Base-by-base conservation (phyloP, 2,888 invertebrate genomes). In the Ophonus ardosiacus region DNA sequence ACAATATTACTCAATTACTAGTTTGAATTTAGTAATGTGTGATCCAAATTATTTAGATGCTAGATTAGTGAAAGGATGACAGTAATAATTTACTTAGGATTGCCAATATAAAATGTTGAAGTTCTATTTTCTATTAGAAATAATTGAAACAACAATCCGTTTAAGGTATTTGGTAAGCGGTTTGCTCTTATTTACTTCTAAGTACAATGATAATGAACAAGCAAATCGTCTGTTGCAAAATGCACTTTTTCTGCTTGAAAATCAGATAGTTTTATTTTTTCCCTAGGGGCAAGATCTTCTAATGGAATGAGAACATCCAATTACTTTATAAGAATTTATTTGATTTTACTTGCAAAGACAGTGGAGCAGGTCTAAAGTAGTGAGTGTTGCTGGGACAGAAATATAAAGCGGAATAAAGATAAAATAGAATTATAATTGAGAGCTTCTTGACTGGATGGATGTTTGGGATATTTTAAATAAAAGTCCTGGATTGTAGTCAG, bases 21-120 rank as follows among this genome's bases (percentile, higher is more conserved):
- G 68, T 68, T 68, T 38, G 31, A 24, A 38, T 68, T 68, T 68
- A 68, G 68, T 68, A 68, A 68, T 38, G 68, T 68, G 68, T 68
- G 68, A 68, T 68, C 68, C 68, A 24, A 68, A 68, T 68, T 68
- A 40, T 68, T 38, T 68, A 68, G 7, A 68, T 68, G 24, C 38
- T 10, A 31, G 38, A 24, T 38, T 68, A 15, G 68, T 68, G 68
- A 68, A 68, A 68, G 68, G 68, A 68, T 68, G 68, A 5, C 63
- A 24, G 63, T 21, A 21, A 63, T 63, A 63, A 63, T 63, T 63
- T 21, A 63, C 7, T 59, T 13, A 21, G 7, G 13, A 18, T 63
- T 63, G 63, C 63, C 24, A 63, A 63, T 24, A 63, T 63, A 21
- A 24, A 63, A 51, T 4, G 8, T 8, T 51, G 10, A 10, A 51